These are phyloP conservation scores for Chascanopsetta lugubris DNA, from an alignment of 2,113 vertebrate species.

Conservation along the genomic window DNA sequence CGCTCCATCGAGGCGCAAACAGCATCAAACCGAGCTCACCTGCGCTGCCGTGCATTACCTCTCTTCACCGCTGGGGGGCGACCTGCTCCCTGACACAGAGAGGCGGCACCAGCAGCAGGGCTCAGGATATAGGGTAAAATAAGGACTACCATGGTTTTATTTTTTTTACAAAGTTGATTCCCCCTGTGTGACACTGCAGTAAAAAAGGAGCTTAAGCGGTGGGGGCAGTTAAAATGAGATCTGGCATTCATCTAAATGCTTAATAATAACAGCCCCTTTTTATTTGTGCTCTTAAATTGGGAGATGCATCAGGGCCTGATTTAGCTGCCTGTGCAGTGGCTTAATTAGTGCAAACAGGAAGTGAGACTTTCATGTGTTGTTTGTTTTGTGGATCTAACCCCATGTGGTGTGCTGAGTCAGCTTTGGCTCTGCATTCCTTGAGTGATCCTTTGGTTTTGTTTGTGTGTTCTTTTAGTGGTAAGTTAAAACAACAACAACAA, in stretches of 20 bases:
- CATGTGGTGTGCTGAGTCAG: conserved; percentile 58
- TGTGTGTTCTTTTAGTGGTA: background rate
- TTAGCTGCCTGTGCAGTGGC: background rate
- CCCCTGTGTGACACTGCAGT: background rate
- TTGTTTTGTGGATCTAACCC: conserved; percentile 47
- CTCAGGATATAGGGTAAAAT: background rate
- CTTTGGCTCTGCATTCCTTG: conserved; percentile 33
- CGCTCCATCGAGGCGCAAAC: background rate
- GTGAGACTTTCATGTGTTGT: conserved; percentile 45
- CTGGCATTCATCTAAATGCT: too few species aligned
- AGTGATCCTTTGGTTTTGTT: conserved; percentile 8
- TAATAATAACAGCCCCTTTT: too few species aligned
- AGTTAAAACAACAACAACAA: too few species aligned
- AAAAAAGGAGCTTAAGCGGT: background rate
- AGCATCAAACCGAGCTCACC: conserved; percentile 58
- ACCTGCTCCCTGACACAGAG: conserved; percentile 48
- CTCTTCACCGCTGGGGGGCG: conserved; percentile 68
- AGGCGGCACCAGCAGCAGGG: background rate
- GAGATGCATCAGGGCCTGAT: background rate
- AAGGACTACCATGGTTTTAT: background rate
- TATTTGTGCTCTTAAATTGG: too few species aligned
- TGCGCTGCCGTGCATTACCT: conserved; percentile 22
- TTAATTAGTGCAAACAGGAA: conserved; percentile 41
- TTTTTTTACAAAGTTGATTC: background rate
- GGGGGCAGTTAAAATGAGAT: background rate